phyloP scores from a whole-genome alignment of 2,888 invertebrate genomes.

The Eueremaeus valkanovi region DNA sequence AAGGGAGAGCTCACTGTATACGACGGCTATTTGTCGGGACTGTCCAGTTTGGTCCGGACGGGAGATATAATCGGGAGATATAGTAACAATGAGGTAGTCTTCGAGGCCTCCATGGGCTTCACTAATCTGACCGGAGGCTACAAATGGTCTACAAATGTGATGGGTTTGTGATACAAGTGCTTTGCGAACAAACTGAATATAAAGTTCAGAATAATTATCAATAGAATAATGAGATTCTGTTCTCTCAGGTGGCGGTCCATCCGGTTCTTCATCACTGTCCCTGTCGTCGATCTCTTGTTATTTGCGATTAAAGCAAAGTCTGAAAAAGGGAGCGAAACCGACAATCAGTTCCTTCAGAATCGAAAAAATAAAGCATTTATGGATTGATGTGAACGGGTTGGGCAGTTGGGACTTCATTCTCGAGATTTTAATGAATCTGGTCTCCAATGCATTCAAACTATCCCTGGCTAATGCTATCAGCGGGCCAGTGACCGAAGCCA shows the following conservation, averaged over 20 bases:
- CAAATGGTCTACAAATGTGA: conserved; percentile 44
- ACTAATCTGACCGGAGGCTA: conserved; percentile 47
- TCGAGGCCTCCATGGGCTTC: conserved; percentile 48
- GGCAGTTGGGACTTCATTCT: conserved; percentile 79
- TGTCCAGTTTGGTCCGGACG: conserved; percentile 68
- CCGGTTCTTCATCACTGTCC: conserved; percentile 41
- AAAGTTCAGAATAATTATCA: not conserved
- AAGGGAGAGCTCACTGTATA: conserved; percentile 64
- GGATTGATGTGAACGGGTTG: conserved; percentile 62
- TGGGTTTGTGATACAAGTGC: conserved; percentile 38
- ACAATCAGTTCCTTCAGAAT: conserved; percentile 47
- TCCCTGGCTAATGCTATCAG: conserved; percentile 44
- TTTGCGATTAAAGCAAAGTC: conserved; percentile 41
- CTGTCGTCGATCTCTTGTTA: conserved; percentile 43
- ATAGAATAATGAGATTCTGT: not conserved
- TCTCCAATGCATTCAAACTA: conserved; percentile 72
- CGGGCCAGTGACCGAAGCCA: conserved; percentile 41
- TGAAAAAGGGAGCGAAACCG: conserved; percentile 42
- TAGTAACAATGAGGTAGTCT: conserved; percentile 44
- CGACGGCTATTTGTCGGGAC: conserved; percentile 72
- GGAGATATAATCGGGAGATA: conserved; percentile 47
- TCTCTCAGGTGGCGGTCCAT: conserved; percentile 23
- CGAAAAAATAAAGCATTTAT: conserved; percentile 47
- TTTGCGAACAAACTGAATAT: not conserved
- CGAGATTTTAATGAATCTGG: conserved; percentile 72